phyloP scores from a whole-genome alignment of 2,888 invertebrate genomes.

The Melieria omissa region DNA sequence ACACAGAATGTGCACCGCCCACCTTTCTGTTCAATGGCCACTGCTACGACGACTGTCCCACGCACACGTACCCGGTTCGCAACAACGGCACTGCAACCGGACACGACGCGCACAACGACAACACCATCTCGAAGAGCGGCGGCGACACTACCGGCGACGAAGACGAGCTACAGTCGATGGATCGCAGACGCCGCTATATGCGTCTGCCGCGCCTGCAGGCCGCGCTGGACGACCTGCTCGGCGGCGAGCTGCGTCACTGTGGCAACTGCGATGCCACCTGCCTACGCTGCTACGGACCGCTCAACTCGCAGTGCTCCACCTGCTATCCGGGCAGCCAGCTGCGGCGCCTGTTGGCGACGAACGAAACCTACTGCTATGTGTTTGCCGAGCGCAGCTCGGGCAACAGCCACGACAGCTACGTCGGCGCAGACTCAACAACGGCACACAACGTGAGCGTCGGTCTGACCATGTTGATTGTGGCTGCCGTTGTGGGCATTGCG shows the following conservation, averaged over 20 bases:
- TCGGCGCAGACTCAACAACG: slow-evolving; percentile 21
- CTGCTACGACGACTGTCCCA: slow-evolving; percentile 62
- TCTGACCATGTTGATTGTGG: slow-evolving; percentile 47
- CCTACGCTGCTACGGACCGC: slow-evolving; percentile 60
- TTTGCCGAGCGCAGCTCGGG: slow-evolving; percentile 62
- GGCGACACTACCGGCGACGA: slow-evolving; percentile 9
- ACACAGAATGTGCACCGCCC: slow-evolving; percentile 59
- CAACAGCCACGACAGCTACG: slow-evolving; percentile 45
- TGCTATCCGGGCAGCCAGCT: slow-evolving; percentile 61
- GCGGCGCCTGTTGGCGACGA: slow-evolving; percentile 49
- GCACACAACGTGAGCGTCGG: slow-evolving; percentile 13
- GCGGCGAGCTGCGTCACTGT: slow-evolving; percentile 46
- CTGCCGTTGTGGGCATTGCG: slow-evolving; percentile 48
- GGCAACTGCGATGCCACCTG: slow-evolving; percentile 60
- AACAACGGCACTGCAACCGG: neutral
- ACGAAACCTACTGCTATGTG: slow-evolving; percentile 61
- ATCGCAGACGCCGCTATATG: slow-evolving; percentile 44
- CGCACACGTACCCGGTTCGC: slow-evolving; percentile 52
- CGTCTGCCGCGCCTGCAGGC: slow-evolving; percentile 9
- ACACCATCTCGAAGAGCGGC: neutral
- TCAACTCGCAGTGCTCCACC: slow-evolving; percentile 59
- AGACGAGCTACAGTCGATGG: slow-evolving; percentile 53
- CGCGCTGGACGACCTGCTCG: neutral
- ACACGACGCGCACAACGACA: slow-evolving; percentile 15
- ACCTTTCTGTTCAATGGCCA: slow-evolving; percentile 59